Conservation (phyloP, 2,113 vertebrate species). For the Dolichotis patagonum region DNA sequence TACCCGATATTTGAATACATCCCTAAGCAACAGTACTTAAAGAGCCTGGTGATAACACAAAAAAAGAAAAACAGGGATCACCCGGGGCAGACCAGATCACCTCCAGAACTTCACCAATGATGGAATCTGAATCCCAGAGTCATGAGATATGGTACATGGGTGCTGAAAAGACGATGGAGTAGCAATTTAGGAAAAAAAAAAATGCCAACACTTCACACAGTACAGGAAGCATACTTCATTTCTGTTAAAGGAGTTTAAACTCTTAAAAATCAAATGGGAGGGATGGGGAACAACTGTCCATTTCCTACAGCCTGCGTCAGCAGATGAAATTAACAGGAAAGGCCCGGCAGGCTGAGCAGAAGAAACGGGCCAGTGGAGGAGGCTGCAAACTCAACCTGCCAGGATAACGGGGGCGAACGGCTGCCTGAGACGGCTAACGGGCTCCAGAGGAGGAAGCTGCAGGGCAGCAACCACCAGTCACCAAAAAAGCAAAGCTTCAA, state of each 20-base stretch:
- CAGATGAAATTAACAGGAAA: neutral
- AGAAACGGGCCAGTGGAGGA: neutral
- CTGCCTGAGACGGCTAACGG: neutral
- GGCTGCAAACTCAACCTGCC: neutral
- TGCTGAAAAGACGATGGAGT: neutral
- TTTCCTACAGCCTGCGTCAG: neutral
- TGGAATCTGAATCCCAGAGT: neutral
- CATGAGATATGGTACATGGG: neutral
- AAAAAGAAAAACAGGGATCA: neutral
- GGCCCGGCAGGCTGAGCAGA: neutral
- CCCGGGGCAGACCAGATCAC: neutral
- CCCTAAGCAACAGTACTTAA: neutral
- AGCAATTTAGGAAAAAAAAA: neutral
- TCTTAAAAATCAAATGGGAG: constrained; percentile 22
- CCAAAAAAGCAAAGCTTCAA: neutral
- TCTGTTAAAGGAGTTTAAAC: constrained; percentile 26
- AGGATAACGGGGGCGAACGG: neutral
- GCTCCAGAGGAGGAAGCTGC: too few relatives aligned
- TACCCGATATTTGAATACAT: neutral
- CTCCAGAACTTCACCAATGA: neutral
- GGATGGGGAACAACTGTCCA: neutral
- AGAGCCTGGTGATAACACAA: neutral
- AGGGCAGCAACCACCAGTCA: neutral
- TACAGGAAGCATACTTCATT: neutral
- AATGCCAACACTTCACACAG: neutral